Base-by-base conservation (phyloP, 2,888 invertebrate species). In the Scaptomyza polygonia region DNA sequence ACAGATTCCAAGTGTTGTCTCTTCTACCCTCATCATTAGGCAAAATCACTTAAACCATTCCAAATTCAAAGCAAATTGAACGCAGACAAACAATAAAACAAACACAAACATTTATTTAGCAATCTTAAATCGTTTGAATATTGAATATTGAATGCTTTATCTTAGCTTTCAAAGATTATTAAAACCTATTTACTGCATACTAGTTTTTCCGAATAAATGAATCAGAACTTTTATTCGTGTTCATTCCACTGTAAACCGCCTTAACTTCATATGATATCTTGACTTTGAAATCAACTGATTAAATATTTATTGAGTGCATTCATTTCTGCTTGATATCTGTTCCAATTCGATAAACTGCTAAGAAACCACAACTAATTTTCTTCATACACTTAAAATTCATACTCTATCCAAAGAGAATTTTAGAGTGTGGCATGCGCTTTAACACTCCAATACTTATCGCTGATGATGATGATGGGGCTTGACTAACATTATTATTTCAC, bases 401-500 rank as follows among this genome's bases (percentile, higher is more conserved):
- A 29, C 18, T n/a, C 39, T 16, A 18, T 14, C n/a, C 18, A 47
- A 18, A 27, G 42, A 34, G 30, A 30, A 48, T 32, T 52, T 36
- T 40, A 54, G n/a, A n/a, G n/a, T n/a, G 32, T 49, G 36, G 34
- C 29, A 16, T 39, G 58, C 39, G 58, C 39, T 47, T 48, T 48
- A 39, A 59, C 67, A 71, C 65, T 30, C 43, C 43, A 29, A 32
- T 21, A 30, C 49, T 30, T 66, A 59, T 66, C 51, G 39, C 54
- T 54, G 42, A 43, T 51, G 16, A 16, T 54, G 42, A 43, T 51
- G 16, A 16, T 39, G 39, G 65, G 44, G 65, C 65, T 39, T 55
- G 47, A 49, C 62, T 49, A 45, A 34, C 57, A 66, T 57, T 40
- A 66, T 67, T 43, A 57, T 67, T 66, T 67, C 67, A 57, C 67